phyloP scores from a whole-genome alignment of 2,797 vertebrate genomes.

The Apodemus agrarius region DNA sequence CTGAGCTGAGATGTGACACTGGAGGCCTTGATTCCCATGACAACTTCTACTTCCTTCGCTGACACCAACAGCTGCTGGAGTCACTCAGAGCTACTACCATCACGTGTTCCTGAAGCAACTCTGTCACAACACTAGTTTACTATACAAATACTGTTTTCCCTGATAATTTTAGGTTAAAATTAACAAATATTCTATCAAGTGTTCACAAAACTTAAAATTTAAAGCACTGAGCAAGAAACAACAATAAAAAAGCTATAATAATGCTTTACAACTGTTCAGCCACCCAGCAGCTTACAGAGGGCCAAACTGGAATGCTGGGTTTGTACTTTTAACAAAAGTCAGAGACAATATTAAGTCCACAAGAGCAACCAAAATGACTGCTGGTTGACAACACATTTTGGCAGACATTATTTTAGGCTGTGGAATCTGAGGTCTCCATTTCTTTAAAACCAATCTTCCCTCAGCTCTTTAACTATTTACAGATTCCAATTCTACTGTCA shows the following conservation, averaged over 20 bases:
- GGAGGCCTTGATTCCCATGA: neutral
- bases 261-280: neutral
- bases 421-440: neutral
- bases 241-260: neutral
- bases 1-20: neutral
- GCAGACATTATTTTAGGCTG: neutral
- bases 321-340: neutral
- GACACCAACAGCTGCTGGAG: neutral
- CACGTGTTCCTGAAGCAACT: neutral
- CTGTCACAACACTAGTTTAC: neutral
- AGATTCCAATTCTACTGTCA: neutral
- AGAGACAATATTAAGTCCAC: neutral
- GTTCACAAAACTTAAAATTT: slow-evolving; percentile 5
- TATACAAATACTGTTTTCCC: neutral
- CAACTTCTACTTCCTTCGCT: neutral
- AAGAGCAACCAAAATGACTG: slow-evolving; percentile 1
- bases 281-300: neutral
- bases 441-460: neutral
- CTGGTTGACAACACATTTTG: neutral
- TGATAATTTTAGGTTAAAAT: slow-evolving; percentile 8
- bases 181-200: neutral
- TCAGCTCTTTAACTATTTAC: neutral
- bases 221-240: neutral
- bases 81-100: neutral
- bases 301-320: neutral